phyloP scores from a whole-genome alignment of 2,888 invertebrate species.

The Pristionchus entomophagus region DNA sequence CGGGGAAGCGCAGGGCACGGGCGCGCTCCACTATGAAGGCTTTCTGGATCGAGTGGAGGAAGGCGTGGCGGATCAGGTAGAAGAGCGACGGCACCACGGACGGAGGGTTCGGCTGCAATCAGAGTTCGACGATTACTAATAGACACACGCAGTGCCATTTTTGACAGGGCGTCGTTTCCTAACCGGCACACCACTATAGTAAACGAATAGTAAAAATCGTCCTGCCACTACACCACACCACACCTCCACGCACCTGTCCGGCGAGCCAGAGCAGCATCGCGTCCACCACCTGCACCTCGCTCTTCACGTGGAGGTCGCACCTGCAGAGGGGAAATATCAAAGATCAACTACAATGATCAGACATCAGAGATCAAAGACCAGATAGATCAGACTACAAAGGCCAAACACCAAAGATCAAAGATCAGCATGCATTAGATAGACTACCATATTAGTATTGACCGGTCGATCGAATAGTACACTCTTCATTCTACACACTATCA shows the following conservation, averaged over 20 bases:
- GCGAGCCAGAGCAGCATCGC: conserved; percentile 47
- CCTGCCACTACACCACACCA: neutral
- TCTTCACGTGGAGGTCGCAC: conserved; percentile 41
- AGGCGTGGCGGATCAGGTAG: conserved; percentile 44
- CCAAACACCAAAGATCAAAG: too few species aligned
- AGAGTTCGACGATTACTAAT: conserved; percentile 2
- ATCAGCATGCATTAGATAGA: too few species aligned
- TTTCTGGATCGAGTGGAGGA: conserved; percentile 44
- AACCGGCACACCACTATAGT: too few species aligned
- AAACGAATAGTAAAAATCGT: too few species aligned
- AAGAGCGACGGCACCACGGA: conserved; percentile 26
- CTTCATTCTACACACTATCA: too few species aligned
- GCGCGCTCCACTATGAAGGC: conserved; percentile 45
- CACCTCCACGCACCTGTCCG: conserved; percentile 40
- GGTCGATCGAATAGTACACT: too few species aligned
- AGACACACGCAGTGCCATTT: neutral
- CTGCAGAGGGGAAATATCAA: conserved; percentile 1
- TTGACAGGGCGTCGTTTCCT: too few species aligned
- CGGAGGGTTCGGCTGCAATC: neutral
- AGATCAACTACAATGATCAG: neutral
- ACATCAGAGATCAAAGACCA: too few species aligned
- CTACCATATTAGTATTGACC: too few species aligned
- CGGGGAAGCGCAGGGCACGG: conserved; percentile 7
- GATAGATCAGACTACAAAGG: too few species aligned
- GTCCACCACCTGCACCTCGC: conserved; percentile 44